Evolutionary conservation across 2,888 invertebrate species (phyloP), one percentile per base, ranked within the genome.

Genomic region (Drosophila formosana): DNA sequence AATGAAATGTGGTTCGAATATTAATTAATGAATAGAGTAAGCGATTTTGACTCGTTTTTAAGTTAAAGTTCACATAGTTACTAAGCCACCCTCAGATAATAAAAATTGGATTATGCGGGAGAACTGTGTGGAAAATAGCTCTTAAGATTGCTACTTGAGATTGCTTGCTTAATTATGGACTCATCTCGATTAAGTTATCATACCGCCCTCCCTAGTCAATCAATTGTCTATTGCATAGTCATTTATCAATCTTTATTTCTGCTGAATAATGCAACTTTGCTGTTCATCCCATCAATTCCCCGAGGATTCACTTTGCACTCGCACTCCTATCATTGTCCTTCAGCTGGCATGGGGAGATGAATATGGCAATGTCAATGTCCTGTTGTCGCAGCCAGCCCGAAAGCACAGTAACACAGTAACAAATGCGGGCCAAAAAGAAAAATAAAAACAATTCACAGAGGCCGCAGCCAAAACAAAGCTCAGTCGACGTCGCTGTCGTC

Each of bases 291-390:
- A 41, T 7, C 39, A 13, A 41, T 18, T 41, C 39, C 39, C 39
- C 6, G 4, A 13, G 39, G 39, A 13, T 18, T 41, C 39, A 41
- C 39, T 41, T 41, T 13, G 13, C 39, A 41, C 39, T 41, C 13
- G 13, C 39, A 39, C 39, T 41, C 18, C 13, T 13, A 6, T 7
- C 1, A 18, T 18, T 41, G 18, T 41, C 39, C 18, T 18, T 37
- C 37, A 7, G 6, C 7, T 41, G 39, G n/a, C 39, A 60, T 9
- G n/a, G 23, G 60, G 32, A 32, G 30, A 25, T 32, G 13, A 49
- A 23, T 32, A 25, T n/a, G 57, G n/a, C 45, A 41, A 49, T 56
- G 79, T 75, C 82, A 87, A 71, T 75, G 83, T 78, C 65, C 82
- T 58, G 53, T 79, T 87, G 71, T 75, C 87, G 77, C 25, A 39